Percentiles rank a stretch among this genome's conserved stretches.
These are phyloP conservation scores for Sphenodon punctatus DNA, from an alignment of 2,797 vertebrate genomes.

Conservation along the genomic window DNA sequence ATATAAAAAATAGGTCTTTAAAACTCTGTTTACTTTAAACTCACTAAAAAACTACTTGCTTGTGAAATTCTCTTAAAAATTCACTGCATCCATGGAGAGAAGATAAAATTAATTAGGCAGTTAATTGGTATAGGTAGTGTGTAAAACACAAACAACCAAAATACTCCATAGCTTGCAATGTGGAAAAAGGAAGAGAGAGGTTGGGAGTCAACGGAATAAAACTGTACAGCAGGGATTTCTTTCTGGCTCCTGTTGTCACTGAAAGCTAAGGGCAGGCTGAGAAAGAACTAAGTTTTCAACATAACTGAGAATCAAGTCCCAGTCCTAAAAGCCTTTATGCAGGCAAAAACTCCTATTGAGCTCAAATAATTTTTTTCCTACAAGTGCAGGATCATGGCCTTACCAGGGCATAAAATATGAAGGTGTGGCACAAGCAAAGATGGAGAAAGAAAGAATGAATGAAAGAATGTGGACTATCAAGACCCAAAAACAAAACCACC, in stretches of 20 bases:
- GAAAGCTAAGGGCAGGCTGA: constrained; percentile 49
- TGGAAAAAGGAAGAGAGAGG: constrained; percentile 40
- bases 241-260: constrained; percentile 56
- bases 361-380: constrained; percentile 49
- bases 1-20: constrained; percentile 85
- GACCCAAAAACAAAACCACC: constrained; percentile 47
- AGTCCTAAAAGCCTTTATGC: constrained; percentile 57
- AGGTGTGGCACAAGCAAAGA: constrained; percentile 44
- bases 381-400: constrained; percentile 66
- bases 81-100: constrained; percentile 81
- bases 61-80: constrained; percentile 86
- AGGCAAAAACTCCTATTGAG: constrained; percentile 60
- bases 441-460: constrained; percentile 17
- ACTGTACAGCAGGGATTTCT: constrained; percentile 42
- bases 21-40: constrained; percentile 82
- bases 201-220: constrained; percentile 28
- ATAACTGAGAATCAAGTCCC: constrained; percentile 43
- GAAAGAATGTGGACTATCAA: constrained; percentile 21
- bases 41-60: constrained; percentile 85
- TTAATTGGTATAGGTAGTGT: constrained; percentile 81
- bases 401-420: constrained; percentile 53
- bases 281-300: neutral
- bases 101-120: constrained; percentile 80
- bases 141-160: constrained; percentile 65
- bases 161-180: constrained; percentile 64